Conservation (phyloP, 2,797 vertebrate genomes). For the Sebastes matsubarae region DNA sequence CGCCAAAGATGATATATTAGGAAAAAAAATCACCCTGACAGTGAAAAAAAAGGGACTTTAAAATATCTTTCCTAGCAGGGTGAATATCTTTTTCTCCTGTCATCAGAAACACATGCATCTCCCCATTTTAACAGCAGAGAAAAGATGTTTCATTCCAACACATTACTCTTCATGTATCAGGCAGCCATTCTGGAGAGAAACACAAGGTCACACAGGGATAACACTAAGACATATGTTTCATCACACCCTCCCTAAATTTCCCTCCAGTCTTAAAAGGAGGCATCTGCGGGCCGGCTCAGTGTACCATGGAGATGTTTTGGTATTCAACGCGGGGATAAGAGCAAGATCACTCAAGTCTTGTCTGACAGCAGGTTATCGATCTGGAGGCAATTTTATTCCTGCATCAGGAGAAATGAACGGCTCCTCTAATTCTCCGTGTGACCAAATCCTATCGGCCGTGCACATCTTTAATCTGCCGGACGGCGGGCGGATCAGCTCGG, state of each 20-base stretch:
- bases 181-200: background rate
- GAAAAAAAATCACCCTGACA: background rate
- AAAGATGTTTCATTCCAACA: background rate
- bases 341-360: constrained; percentile 56
- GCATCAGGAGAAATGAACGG: constrained; percentile 37
- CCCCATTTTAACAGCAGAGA: background rate
- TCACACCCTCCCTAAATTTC: background rate
- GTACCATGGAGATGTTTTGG: constrained; percentile 36
- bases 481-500: background rate
- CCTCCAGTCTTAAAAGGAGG: background rate
- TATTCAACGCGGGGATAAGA: constrained; percentile 48
- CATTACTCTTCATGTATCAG: background rate
- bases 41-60: background rate
- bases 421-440: constrained; percentile 38
- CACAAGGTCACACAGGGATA: constrained; percentile 44
- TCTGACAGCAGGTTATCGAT: constrained; percentile 71
- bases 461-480: constrained; percentile 48
- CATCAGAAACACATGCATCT: background rate
- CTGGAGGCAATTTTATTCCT: constrained; percentile 55
- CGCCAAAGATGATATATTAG: background rate
- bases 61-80: background rate
- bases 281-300: background rate
- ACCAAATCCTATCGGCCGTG: constrained; percentile 45
- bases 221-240: background rate
- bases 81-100: background rate